Base-by-base conservation (phyloP, 2,113 vertebrate genomes). In the Grammomys dolichurus region DNA sequence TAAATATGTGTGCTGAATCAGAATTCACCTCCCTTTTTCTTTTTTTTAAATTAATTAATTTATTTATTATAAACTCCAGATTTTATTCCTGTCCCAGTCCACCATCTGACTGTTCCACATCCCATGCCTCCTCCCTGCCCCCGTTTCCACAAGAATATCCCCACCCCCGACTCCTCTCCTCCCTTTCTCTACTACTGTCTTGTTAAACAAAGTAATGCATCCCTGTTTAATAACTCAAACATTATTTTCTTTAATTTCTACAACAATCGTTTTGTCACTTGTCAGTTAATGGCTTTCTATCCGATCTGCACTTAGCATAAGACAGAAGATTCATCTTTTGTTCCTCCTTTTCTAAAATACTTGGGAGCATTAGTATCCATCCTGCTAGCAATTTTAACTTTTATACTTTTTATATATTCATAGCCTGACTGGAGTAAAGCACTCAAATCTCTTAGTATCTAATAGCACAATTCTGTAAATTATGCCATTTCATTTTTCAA, bases 161-260 rank as follows among this genome's bases (percentile, higher is more conserved):
- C 9, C 1, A 51, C 9, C 51, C 51, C 51, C 9, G 8, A 51
- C 51, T 51, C 51, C 8, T 46, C 2, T 19, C 43, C 12, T 70
- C 19, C 10, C 12, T 10, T 48, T 75, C 51, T 72, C 24, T 65
- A n/a, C 1, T 4, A 0, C 56, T 11, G 0, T 72, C 33, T 33
- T 22, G 26, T 33, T 28, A 26, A 54, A 22, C 19, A 87, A 87
- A 56, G 0, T 88, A 48, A 36, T 7, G 19, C 17, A 7, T 94
- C 2, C 2, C 31, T 48, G 0, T 65, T 82, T 56, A 72, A 33
- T n/a, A 43, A 3, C 1, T 76, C 43, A 75, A 76, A 78, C 2
- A n/a, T 48, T 28, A 72, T 13, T n/a, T 19, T 43, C 13, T 51
- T 10, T 26, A 51, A 20, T 86, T 20, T 70, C 36, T 4, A 40